Base-by-base conservation (phyloP, 2,888 invertebrate species). In the Torymus aiolomorphi region DNA sequence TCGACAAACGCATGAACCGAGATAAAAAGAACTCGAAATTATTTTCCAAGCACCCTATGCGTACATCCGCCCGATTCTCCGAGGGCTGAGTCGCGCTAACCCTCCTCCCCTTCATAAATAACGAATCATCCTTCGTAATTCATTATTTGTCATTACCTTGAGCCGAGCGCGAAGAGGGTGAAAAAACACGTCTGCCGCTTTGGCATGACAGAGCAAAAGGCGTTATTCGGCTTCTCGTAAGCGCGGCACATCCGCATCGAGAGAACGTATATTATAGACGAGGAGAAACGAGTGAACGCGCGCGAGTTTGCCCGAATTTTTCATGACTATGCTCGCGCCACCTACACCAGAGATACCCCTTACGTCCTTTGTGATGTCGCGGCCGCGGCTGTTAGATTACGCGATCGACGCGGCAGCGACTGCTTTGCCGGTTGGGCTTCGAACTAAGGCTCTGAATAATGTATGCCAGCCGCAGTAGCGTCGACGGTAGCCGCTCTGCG, bases 381-480 rank as follows among this genome's bases (percentile, higher is more conserved):
- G n/a, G n/a, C n/a, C 1, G 18, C 8, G 31, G n/a, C 66, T 13
- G 66, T 67, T 67, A 67, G 66, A 54, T 67, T 67, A 42, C 18
- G 66, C 16, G 49, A 57, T 54, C 42, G 70, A 31, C 20, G 52
- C 10, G 49, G 49, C 1, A 16, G 14, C 18, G 69, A 24, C 13
- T 12, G 54, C 24, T 24, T 24, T 24, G 24, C 10, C 62, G 31
- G 31, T 62, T 57, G 24, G 52, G 24, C 79, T 72, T 24, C 24
- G 78, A 76, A 81, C 78, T 65, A 82, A 24, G 24, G 82, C 82
- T 80, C 83, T 87, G 88, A 88, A 88, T 88, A 88, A 88, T 86
- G 88, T 86, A 88, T 87, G 81, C 83, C 81, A 83, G 82, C 86
- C 85, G 86, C 86, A 86, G 87, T 85, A 86, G 24, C 24, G 24